Conservation (phyloP, 2,113 vertebrate genomes). For the Morone saxatilis region DNA sequence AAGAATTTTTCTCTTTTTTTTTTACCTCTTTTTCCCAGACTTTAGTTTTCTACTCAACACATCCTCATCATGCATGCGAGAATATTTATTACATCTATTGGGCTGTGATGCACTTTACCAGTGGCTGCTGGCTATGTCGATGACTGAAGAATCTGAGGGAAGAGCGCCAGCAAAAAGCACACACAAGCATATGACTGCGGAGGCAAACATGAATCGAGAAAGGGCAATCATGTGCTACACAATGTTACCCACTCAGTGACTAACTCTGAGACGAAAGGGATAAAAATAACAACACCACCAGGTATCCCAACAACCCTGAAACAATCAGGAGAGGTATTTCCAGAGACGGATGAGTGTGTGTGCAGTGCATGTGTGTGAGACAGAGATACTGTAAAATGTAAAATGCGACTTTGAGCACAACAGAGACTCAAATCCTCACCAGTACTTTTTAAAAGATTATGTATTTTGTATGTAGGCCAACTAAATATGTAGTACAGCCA, state of each 20-base stretch:
- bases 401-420: background rate
- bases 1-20: slow-evolving; percentile 2
- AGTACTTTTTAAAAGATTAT: slow-evolving; percentile 26
- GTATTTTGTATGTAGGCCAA: slow-evolving; percentile 39
- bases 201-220: background rate
- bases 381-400: background rate
- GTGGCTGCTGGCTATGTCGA: slow-evolving; percentile 13
- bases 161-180: background rate
- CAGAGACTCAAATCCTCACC: slow-evolving; percentile 4
- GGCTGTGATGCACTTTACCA: background rate
- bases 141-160: background rate
- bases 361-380: background rate
- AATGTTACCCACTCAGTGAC: slow-evolving; percentile 10
- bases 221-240: slow-evolving; percentile 32
- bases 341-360: slow-evolving; percentile 14
- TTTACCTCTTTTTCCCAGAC: background rate
- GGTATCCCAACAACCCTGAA: slow-evolving; percentile 30
- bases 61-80: background rate
- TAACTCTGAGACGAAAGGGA: slow-evolving; percentile 15
- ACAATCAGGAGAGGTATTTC: slow-evolving; percentile 42
- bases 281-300: slow-evolving; percentile 43
- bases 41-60: slow-evolving; percentile 6
- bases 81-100: slow-evolving; percentile 4
- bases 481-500: slow-evolving; percentile 15
- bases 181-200: background rate